Base-by-base conservation (phyloP, 2,797 vertebrate species). In the Syndactyla subalaris region DNA sequence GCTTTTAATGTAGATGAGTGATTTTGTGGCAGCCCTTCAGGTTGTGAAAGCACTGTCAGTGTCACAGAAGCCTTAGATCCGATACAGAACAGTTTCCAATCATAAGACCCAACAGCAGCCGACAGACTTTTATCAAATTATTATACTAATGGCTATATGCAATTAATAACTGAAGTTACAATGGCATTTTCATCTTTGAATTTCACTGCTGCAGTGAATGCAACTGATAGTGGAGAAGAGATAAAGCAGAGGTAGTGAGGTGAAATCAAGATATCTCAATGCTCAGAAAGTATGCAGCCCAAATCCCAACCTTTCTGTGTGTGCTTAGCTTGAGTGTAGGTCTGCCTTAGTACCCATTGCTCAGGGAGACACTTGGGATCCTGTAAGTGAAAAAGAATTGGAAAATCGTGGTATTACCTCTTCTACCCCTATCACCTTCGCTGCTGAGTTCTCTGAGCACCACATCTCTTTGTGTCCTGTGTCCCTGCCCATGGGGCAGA, bases 71-170 rank as follows among this genome's bases (percentile, higher is more conserved):
- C 58, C 15, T 76, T n/a, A 23, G 39, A 55, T 48, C 61, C 59
- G 30, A 67, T 51, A 30, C 27, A 43, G 15, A 43, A 21, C 7
- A 22, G 11, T 34, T 89, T 63, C 38, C 54, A 46, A 62, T 43
- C 27, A 24, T 34, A 71, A 36, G 9, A 17, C 27, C 19, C 26
- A 43, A 12, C 2, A 63, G 22, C 59, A 87, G 45, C 36, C 4
- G 3, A 23, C 0, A 4, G 45, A 30, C 36, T 65, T 83, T 79
- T 70, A 49, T 54, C 6, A 27, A 77, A 39, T 67, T 36, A 32
- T 72, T 51, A 16, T 6, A 9, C 8, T 65, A 41, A 30, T 20
- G 1, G 0, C 5, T 71, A 4, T 7, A 22, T 38, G 26, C 8
- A 36, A 14, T 45, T 71, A 75, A n/a, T 45, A 62, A 63, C 19